Percentiles rank a stretch among this genome's conserved stretches.
These are phyloP conservation scores for Anorthoa munda DNA, from an alignment of 2,888 invertebrate species.

Conservation along the genomic window DNA sequence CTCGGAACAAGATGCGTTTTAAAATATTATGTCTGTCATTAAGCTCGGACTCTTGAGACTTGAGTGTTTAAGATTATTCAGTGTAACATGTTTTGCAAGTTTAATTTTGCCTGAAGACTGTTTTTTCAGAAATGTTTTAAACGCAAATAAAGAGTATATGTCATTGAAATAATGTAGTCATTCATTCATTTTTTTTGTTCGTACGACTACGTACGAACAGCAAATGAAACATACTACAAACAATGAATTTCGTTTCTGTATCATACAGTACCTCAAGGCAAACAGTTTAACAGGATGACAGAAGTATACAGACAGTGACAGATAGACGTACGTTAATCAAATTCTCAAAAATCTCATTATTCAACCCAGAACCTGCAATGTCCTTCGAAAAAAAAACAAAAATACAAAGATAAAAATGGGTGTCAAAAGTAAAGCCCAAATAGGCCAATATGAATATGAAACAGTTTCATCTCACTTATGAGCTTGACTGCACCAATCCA, in stretches of 20 bases:
- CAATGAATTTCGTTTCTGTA: background rate
- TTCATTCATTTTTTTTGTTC: no score
- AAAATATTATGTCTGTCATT: constrained; percentile 45
- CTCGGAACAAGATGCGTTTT: constrained; percentile 48
- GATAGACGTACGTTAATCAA: background rate
- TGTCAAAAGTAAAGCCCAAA: constrained; percentile 40
- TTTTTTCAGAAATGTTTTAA: background rate
- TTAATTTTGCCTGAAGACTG: constrained; percentile 3
- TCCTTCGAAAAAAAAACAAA: constrained; percentile 52
- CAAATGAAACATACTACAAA: background rate
- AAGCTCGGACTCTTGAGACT: constrained; percentile 48
- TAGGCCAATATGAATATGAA: constrained; percentile 49
- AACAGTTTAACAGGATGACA: no score
- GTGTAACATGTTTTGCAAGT: constrained; percentile 23
- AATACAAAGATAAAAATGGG: constrained; percentile 24
- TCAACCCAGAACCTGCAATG: constrained; percentile 11
- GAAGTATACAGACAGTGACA: background rate
- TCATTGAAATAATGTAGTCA: background rate
- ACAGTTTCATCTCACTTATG: constrained; percentile 51
- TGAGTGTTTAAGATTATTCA: constrained; percentile 39
- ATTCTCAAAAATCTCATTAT: constrained; percentile 9
- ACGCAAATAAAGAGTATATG: background rate
- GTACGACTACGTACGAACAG: no score
- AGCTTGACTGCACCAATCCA: constrained; percentile 40
- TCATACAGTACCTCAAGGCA: background rate